Percentiles rank a stretch among this genome's conserved stretches.
phyloP scores from a whole-genome alignment of 2,113 vertebrate genomes.

The Ramphastos sulfuratus region DNA sequence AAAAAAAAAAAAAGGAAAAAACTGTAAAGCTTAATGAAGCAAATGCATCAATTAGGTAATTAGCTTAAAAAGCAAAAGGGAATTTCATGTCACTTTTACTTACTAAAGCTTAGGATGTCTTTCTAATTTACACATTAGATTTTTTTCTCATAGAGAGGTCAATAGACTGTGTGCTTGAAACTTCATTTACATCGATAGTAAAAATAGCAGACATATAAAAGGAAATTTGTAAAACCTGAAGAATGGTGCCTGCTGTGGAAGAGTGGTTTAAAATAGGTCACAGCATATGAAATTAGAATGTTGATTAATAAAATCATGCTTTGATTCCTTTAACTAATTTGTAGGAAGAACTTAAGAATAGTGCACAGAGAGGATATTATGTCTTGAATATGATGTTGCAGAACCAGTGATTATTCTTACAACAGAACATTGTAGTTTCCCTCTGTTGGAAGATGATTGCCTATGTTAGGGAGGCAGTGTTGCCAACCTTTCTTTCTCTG shows the following conservation, averaged over 20 bases:
- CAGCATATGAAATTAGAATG: background rate
- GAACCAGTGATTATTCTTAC: background rate
- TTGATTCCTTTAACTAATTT: background rate
- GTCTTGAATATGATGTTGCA: background rate
- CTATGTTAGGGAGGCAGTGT: background rate
- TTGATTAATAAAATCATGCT: background rate
- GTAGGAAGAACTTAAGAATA: background rate
- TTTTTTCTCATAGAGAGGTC: conserved; percentile 16
- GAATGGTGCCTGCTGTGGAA: background rate
- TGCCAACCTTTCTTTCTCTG: background rate
- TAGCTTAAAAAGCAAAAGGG: conserved; percentile 47
- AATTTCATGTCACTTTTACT: conserved; percentile 42
- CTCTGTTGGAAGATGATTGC: background rate
- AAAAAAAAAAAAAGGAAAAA: background rate
- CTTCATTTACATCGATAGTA: background rate
- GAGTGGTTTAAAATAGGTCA: conserved; percentile 4
- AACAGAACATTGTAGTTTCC: background rate
- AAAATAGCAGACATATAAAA: background rate
- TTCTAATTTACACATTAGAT: conserved; percentile 19
- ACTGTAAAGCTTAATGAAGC: conserved; percentile 34
- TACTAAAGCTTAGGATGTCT: conserved; percentile 1
- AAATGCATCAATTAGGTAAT: conserved; percentile 41
- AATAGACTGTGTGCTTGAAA: background rate
- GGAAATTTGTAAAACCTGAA: background rate
- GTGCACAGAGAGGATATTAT: background rate